Base-by-base conservation (phyloP, 2,888 invertebrate genomes). In the Drosophila meridiana region DNA sequence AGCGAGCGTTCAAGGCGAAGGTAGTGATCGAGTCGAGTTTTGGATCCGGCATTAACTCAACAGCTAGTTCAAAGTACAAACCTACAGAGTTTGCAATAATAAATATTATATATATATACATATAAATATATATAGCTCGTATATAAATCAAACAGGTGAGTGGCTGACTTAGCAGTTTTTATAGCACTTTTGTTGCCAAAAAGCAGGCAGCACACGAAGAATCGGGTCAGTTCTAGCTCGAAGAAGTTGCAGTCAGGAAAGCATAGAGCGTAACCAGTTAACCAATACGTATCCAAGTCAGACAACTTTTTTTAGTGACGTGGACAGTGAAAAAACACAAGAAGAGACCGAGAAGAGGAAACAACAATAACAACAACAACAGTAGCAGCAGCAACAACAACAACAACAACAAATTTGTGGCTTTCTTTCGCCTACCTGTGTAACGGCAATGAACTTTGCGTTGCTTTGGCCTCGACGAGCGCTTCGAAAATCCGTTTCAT, bases 1-100 rank as follows among this genome's bases (percentile, higher is more conserved):
- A 78, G 78, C 84, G 84, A 81, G 78, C 91, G 91, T 91, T 87
- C 91, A 88, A 92, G 90, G 89, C 90, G 90, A 92, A 92, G 92
- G 92, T 92, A 92, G 91, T 87, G 66, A 61, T 73, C 65, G 61
- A 64, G 68, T 58, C 36, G 50, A 40, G 60, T 58, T 52, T 45
- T 42, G 42, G 56, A 42, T 42, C 36, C 40, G 40, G 40, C 26
- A 36, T 56, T 59, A 69, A 43, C 64, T 57, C 56, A 42, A 38
- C 68, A 45, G 69, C 58, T 55, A 75, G 76, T 86, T 67, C 72
- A 83, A 87, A 86, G 76, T 83, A 73, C 76, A 82, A 60, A 55
- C 9, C 52, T 36, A 42, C 68, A 66, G 50, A 50, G 71, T 59
- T 73, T 66, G 53, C 69, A 69, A 61, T 69, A 40, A 40, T 28